Base-by-base conservation (phyloP, 2,113 vertebrate genomes). In the Festucalex cinctus region DNA sequence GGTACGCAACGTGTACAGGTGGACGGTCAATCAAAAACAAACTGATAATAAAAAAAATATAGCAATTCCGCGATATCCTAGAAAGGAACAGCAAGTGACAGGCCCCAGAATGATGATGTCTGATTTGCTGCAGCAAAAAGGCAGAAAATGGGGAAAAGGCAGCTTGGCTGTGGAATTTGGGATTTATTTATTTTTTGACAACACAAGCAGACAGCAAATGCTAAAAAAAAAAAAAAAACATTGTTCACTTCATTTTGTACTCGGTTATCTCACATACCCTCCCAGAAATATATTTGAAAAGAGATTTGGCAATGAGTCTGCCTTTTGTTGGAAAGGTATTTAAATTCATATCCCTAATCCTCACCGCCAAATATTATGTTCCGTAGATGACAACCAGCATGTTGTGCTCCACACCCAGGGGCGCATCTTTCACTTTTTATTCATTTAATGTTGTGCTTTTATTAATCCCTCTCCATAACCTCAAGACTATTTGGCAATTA, bases 401-500 rank as follows among this genome's bases (percentile, higher is more conserved):
- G 57, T 59, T 19, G 17, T 59, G 19, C 37, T 36, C 16, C 28
- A 56, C 22, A 53, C 49, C 1, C 22, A 14, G 10, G 20, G 22
- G 20, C 4, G 3, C 3, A 35, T 36, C 8, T 59, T 39, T 37
- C 19, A n/a, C 26, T 48, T 12, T 44, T 20, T 54, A 48, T 65
- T 43, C 43, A 51, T 56, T 35, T 66, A 68, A 65, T 81, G 7
- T 70, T 61, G 66, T 24, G 44, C 39, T 78, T 69, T 54, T 68
- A 72, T 68, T 46, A 37, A 19, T 35, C 44, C 65, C 32, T 13
- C 54, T 22, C n/a, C 12, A 59, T 62, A 65, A 61, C 67, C 69
- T 62, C 60, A 49, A 74, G 46, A 64, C 68, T 74, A 1, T 22
- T 49, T 67, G 36, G 67, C 71, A 81, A 81, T 76, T 69, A 61